phyloP scores from a whole-genome alignment of 35 echinoderm and acorn worm species.

The Ptychodera flava region DNA sequence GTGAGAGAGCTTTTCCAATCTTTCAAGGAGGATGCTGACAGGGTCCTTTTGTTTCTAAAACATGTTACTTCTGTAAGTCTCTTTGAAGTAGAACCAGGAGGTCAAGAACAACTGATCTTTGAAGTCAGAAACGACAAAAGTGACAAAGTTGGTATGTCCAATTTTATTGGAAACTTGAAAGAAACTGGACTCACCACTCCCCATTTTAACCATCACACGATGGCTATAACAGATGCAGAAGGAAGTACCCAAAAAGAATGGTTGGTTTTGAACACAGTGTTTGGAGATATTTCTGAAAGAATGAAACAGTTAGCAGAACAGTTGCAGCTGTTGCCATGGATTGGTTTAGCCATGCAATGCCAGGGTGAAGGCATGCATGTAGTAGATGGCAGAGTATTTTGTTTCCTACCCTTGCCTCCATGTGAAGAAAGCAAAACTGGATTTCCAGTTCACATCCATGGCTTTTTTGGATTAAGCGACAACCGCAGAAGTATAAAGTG shows the following conservation, averaged over 20 bases:
- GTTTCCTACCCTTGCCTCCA: slow-evolving; percentile 81
- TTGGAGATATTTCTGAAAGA: neutral
- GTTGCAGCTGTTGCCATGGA: slow-evolving; percentile 54
- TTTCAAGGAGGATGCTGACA: slow-evolving; percentile 59
- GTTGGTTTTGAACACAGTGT: neutral
- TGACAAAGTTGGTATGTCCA: neutral
- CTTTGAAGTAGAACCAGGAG: neutral
- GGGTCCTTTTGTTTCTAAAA: slow-evolving; percentile 63
- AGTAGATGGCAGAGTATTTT: slow-evolving; percentile 56
- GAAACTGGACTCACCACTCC: neutral
- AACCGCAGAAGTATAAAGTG: slow-evolving; percentile 75
- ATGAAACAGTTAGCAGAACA: slow-evolving; percentile 31
- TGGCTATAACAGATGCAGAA: neutral
- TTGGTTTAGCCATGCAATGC: slow-evolving; percentile 53
- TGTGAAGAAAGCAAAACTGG: slow-evolving; percentile 54
- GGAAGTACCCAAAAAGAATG: no score
- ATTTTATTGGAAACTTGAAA: neutral
- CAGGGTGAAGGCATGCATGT: neutral
- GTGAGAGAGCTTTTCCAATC: slow-evolving; percentile 31
- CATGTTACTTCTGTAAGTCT: slow-evolving; percentile 11
- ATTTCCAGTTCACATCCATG: slow-evolving; percentile 88
- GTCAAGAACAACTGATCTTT: neutral
- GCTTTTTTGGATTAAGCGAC: slow-evolving; percentile 79
- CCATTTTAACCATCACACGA: neutral
- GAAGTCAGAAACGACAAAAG: neutral